These are phyloP conservation scores for Gymnothorax javanicus DNA, from an alignment of 2,797 vertebrate genomes.

Conservation along the genomic window DNA sequence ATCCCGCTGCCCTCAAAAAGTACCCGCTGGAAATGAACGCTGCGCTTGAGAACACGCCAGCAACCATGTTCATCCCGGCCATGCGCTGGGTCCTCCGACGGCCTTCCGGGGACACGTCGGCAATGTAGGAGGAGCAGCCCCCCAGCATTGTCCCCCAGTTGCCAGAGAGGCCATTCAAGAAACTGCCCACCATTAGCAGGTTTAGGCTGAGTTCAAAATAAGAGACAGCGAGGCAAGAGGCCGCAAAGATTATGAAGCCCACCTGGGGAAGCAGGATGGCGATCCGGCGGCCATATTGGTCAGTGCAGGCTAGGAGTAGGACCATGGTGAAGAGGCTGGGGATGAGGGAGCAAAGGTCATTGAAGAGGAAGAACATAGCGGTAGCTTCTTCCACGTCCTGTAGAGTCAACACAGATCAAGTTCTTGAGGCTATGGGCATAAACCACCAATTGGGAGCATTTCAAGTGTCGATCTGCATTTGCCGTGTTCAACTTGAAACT, in stretches of 20 bases:
- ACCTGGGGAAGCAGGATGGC: constrained; percentile 81
- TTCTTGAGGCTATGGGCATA: no score
- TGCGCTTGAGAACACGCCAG: constrained; percentile 82
- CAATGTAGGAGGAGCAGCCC: constrained; percentile 87
- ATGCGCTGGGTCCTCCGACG: constrained; percentile 86
- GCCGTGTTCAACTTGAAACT: neutral
- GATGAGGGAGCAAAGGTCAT: constrained; percentile 78
- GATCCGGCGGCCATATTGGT: constrained; percentile 83
- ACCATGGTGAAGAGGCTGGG: constrained; percentile 85
- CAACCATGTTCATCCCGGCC: constrained; percentile 86
- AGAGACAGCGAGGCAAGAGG: constrained; percentile 72
- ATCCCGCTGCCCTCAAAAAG: constrained; percentile 82
- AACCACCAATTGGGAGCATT: neutral
- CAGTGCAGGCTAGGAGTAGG: constrained; percentile 85
- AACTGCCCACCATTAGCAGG: constrained; percentile 74
- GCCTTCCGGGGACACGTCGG: constrained; percentile 79
- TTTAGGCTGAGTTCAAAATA: constrained; percentile 81
- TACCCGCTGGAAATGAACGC: constrained; percentile 86
- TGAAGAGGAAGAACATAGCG: constrained; percentile 83
- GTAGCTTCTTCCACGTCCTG: constrained; percentile 88
- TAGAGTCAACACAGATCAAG: constrained; percentile 43
- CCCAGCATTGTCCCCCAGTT: constrained; percentile 85
- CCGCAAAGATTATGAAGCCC: constrained; percentile 72
- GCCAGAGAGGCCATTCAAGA: constrained; percentile 82
- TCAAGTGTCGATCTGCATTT: neutral